Base-by-base conservation (phyloP, 1,140 invertebrate species). In the Zaprionus gabonicus region DNA sequence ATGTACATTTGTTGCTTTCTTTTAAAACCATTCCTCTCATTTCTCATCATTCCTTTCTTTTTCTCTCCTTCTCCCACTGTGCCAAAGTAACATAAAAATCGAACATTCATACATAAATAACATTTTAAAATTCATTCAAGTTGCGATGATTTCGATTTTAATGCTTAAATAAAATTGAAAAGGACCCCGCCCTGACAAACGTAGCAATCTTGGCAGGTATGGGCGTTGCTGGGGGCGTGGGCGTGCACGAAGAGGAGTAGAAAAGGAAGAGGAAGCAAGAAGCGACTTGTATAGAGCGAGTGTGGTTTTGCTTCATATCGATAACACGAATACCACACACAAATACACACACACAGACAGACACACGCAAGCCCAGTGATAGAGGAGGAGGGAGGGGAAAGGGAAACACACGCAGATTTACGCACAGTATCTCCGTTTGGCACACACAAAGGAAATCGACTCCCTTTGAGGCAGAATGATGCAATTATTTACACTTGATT, bases 401-500 rank as follows among this genome's bases (percentile, higher is more conserved):
- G 44, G 60, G n/a, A 44, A 41, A 27, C 53, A 62, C 59, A 34
- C 9, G 25, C 31, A 41, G 28, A 68, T 68, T 51, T 44, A 62
- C 20, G 46, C 57, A 23, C 34, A 65, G 79, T 85, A 82, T 82
- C 82, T 86, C 66, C n/a, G 53, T 63, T 67, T 58, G 71, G 59
- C 74, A 66, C 76, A 73, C 76, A 90, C 85, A 88, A 88, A 90
- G 81, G 85, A 90, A 82, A 88, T 85, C 78, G 85, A 85, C 75
- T 88, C 81, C 76, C 79, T 88, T 88, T 88, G 81, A 88, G 82
- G 68, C 85, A 85, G 85, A 88, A 88, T 88, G 85, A 90, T 88
- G 81, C 85, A 90, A 88, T 88, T 88, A 88, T 90, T 88, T 66
- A 88, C 85, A 88, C 85, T 90, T 88, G 85, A 88, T 88, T 88